Percentiles rank a stretch among this genome's conserved stretches.
Conservation (phyloP, 1,140 invertebrate genomes). For the Drosophila pectinifera region DNA sequence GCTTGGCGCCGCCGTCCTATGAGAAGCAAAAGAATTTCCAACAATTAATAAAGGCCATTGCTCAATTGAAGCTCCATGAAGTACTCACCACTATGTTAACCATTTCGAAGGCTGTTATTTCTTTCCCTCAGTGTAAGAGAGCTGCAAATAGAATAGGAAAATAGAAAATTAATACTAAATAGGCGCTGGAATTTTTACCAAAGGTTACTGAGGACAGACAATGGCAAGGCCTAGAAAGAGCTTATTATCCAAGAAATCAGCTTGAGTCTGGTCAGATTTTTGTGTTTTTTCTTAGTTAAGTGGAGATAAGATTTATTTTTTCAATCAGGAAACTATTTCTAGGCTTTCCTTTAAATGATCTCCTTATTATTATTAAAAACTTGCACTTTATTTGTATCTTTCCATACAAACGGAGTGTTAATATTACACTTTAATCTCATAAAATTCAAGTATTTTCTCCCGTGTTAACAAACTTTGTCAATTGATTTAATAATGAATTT, state of each 20-base stretch:
- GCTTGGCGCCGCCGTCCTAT: conserved; percentile 73
- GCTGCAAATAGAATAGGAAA: conserved; percentile 38
- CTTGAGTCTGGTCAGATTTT: no score
- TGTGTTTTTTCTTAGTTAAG: no score
- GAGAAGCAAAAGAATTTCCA: conserved; percentile 16
- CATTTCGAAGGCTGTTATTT: conserved; percentile 61
- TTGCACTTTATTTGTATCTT: neutral
- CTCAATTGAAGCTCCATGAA: conserved; percentile 17
- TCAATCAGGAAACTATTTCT: no score
- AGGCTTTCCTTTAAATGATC: no score
- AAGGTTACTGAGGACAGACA: no score
- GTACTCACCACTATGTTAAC: conserved; percentile 78
- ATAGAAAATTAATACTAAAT: neutral
- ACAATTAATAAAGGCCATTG: conserved; percentile 37
- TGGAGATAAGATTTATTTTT: no score
- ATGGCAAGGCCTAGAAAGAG: no score
- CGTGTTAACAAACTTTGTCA: neutral
- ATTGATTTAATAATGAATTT: conserved; percentile 47
- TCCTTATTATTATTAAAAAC: no score
- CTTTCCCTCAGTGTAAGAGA: conserved; percentile 36
- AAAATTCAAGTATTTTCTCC: neutral
- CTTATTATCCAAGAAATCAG: no score
- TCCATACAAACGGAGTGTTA: neutral
- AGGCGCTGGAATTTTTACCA: neutral
- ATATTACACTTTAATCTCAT: no score